These are phyloP conservation scores for Microtus montanus DNA, from an alignment of 2,113 vertebrate genomes.

Conservation along the genomic window DNA sequence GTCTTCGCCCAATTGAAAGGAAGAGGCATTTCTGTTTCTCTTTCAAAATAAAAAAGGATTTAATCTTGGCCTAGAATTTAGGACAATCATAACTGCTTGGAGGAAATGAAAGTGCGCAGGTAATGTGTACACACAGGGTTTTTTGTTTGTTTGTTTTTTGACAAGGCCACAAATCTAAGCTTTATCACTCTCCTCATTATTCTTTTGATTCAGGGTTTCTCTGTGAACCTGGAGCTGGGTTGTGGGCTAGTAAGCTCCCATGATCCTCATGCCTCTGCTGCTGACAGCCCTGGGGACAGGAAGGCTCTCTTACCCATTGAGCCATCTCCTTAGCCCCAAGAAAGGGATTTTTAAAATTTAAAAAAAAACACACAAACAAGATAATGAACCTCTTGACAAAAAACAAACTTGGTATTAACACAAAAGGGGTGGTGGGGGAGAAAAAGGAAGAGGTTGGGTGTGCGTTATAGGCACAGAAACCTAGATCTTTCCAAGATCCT, in stretches of 20 bases:
- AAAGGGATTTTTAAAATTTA: neutral
- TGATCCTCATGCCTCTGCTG: neutral
- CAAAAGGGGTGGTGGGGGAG: neutral
- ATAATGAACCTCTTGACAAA: constrained; percentile 16
- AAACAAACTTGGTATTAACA: neutral
- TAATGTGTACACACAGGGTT: neutral
- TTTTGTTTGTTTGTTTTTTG: too few relatives aligned
- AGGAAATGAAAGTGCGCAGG: neutral
- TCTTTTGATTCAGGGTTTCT: neutral
- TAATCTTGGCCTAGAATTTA: neutral
- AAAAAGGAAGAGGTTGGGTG: neutral
- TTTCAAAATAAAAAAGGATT: constrained; percentile 51
- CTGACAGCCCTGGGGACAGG: neutral
- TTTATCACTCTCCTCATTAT: neutral
- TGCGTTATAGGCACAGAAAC: neutral
- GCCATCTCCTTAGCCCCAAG: neutral
- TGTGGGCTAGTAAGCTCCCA: too few relatives aligned
- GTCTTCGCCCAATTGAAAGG: constrained; percentile 7
- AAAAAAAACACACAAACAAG: constrained; percentile 1
- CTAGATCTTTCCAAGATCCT: neutral
- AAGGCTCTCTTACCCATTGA: neutral
- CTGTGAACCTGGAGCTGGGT: neutral
- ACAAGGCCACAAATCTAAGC: neutral
- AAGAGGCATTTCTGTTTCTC: constrained; percentile 35
- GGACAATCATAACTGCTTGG: neutral